Base-by-base conservation (phyloP, 2,797 vertebrate species). In the Anguilla obscura region DNA sequence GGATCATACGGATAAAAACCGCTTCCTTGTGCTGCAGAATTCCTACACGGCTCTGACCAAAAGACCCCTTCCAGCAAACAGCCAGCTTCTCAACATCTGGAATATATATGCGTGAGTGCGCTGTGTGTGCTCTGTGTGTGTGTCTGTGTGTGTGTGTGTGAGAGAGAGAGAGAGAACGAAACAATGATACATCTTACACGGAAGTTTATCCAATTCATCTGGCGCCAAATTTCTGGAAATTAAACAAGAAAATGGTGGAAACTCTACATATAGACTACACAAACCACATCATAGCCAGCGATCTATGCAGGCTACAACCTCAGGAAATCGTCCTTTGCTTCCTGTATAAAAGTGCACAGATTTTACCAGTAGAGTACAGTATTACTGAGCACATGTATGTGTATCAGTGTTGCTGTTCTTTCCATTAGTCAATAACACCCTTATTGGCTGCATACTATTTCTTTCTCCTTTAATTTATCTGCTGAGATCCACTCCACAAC, bases 21-120 rank as follows among this genome's bases (percentile, higher is more conserved):
- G 18, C 2, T 79, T 74, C 80, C 33, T 33, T 69, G 16, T 74
- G 63, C 58, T 27, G 60, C 80, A 80, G 16, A 48, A 24, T 80
- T 80, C 16, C 40, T 40, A 80, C 21, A 12, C 79, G 36, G 85
- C 66, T 60, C 74, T 33, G 14, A 87, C 84, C 60, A 71, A 84
- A 88, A 16, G 54, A 86, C 83, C 71, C 60, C 60, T 40, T 85
- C 86, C 87, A 91, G 91, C 88, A 90, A n/a, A 63, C 71, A 16
- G 16, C 40, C 71, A 82, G 89, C 21, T 80, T 82, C 45, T 50
- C 24, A 24, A 48, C 79, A 82, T 82, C 79, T 82, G 79, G 79
- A 82, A 48, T 1, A 50, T 82, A 8, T 71, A 9, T 74, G 74
- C 36, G 5, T 45, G 12, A 8, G 21, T 18, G 63, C 2, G 8